Evolutionary conservation across 2,797 vertebrate species (phyloP).

Genomic region (Momotus momota): DNA sequence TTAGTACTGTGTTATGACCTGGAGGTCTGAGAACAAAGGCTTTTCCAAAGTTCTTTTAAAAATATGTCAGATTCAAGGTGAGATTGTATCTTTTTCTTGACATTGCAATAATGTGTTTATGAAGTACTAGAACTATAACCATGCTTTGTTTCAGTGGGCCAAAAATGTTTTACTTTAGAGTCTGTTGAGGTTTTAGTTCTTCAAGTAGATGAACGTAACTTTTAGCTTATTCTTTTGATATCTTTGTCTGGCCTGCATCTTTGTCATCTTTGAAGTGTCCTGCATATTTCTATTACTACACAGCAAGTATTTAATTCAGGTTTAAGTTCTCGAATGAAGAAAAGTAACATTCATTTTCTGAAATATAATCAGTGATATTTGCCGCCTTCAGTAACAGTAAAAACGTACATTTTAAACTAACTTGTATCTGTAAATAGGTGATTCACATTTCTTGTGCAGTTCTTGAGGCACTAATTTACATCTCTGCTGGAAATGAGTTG

Average conservation of each 20-base stretch:
- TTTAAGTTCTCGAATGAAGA: not conserved
- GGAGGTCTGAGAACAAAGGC: not conserved
- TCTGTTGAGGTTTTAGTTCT: not conserved
- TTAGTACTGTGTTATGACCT: not conserved
- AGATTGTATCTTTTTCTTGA: not conserved
- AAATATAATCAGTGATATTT: not conserved
- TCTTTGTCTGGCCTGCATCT: not conserved
- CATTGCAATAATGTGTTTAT: not conserved
- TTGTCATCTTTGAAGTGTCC: not conserved
- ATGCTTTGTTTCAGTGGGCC: not conserved
- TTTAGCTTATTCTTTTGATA: not conserved
- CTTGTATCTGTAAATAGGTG: not conserved
- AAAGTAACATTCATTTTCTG: not conserved
- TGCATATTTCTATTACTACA: not conserved
- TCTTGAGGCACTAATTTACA: not conserved
- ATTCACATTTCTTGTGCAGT: not conserved
- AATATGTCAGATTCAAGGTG: not conserved
- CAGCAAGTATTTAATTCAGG: not conserved
- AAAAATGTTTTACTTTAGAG: not conserved
- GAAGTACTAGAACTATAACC: not conserved
- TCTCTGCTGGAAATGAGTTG: constrained; percentile 6
- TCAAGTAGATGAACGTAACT: not conserved
- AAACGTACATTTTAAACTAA: not conserved
- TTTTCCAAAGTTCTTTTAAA: not conserved
- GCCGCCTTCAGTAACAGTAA: not conserved